These are phyloP conservation scores for Apeira syringaria DNA, from an alignment of 2,888 invertebrate genomes.

Conservation along the genomic window DNA sequence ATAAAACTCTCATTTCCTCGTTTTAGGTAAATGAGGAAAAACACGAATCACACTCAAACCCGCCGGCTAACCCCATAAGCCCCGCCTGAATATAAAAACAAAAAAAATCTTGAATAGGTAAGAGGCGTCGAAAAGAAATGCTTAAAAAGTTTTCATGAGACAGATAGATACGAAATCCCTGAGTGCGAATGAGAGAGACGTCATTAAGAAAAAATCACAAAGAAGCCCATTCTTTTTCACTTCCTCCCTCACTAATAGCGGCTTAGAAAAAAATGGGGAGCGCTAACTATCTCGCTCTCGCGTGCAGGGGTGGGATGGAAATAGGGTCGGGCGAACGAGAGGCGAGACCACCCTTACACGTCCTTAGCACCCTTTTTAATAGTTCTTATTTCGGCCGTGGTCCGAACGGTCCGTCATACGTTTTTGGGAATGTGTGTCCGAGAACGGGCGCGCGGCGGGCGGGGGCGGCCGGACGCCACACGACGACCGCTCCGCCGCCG, in stretches of 20 bases:
- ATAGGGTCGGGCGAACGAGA: conserved; percentile 74
- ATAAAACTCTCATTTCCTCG: conserved; percentile 38
- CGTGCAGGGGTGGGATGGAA: conserved; percentile 64
- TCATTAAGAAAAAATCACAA: conserved; percentile 79
- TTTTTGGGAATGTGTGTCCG: conserved; percentile 48
- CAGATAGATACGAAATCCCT: conserved; percentile 37
- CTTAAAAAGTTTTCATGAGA: conserved; percentile 62
- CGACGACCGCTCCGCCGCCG: conserved; percentile 35
- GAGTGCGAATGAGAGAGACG: conserved; percentile 68
- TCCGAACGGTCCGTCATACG: conserved; percentile 68
- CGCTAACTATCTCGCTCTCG: conserved; percentile 70
- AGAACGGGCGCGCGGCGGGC: conserved; percentile 42
- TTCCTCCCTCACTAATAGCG: conserved; percentile 80
- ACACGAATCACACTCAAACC: conserved; percentile 55
- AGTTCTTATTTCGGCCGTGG: conserved; percentile 75
- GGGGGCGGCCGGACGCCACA: conserved; percentile 30
- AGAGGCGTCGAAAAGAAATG: conserved; percentile 79
- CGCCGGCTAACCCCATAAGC: conserved; percentile 77
- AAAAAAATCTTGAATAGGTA: conserved; percentile 71
- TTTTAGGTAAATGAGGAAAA: conserved; percentile 67
- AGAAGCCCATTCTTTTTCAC: conserved; percentile 81
- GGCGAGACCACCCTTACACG: conserved; percentile 58
- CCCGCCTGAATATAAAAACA: conserved; percentile 68
- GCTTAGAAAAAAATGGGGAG: conserved; percentile 79
- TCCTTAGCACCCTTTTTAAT: conserved; percentile 77